Evolutionary conservation across 2,797 vertebrate genomes (phyloP).

Genomic region (Sebastes glaucus): DNA sequence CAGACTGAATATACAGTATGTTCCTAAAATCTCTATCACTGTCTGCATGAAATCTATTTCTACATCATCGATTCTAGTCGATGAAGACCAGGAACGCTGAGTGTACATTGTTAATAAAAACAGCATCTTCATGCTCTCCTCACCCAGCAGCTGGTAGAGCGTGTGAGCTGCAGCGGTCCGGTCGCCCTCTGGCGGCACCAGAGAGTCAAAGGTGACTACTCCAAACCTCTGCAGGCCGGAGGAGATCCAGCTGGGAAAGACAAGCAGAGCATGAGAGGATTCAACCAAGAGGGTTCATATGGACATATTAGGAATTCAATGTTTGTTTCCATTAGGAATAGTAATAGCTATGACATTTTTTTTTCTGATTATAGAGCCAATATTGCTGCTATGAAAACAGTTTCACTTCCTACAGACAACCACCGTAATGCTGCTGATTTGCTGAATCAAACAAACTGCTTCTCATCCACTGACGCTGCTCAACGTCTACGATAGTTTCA

Average conservation of each 20-base stretch:
- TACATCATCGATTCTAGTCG: neutral
- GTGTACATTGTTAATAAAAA: neutral
- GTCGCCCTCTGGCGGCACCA: constrained; percentile 76
- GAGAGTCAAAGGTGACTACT: constrained; percentile 72
- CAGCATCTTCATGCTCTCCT: constrained; percentile 26
- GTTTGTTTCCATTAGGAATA: neutral
- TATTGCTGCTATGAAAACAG: neutral
- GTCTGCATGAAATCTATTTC: neutral
- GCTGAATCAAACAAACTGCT: no score
- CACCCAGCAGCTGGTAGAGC: constrained; percentile 82
- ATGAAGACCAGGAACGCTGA: neutral
- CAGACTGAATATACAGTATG: neutral
- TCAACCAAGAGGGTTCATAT: neutral
- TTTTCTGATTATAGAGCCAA: neutral
- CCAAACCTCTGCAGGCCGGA: constrained; percentile 63
- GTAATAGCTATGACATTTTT: neutral
- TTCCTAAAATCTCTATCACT: neutral
- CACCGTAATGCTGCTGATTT: no score
- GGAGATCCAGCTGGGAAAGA: constrained; percentile 60
- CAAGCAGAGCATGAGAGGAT: neutral
- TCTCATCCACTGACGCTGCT: no score
- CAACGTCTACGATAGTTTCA: neutral
- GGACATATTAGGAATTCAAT: neutral
- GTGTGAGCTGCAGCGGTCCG: constrained; percentile 75
- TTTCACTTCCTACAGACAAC: no score